Percentiles rank a stretch among this genome's conserved stretches.
Conservation (phyloP, 2,113 vertebrate species). For the Trematocara zebra region DNA sequence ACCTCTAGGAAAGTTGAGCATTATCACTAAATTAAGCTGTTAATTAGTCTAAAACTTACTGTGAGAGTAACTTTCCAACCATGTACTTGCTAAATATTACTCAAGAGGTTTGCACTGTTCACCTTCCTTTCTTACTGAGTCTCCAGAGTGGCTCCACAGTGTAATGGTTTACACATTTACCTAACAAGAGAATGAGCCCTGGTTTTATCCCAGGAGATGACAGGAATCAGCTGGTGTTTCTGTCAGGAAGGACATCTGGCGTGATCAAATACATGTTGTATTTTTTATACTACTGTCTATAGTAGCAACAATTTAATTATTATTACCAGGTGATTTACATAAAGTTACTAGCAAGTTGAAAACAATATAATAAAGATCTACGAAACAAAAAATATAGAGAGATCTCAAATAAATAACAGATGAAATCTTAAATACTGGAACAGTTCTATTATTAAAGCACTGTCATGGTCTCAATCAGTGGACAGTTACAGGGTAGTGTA, state of each 20-base stretch:
- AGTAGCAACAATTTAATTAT: neutral
- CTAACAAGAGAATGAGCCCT: neutral
- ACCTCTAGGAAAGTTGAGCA: neutral
- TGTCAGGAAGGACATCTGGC: neutral
- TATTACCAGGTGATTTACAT: neutral
- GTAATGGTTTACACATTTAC: neutral
- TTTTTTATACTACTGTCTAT: neutral
- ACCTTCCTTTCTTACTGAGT: neutral
- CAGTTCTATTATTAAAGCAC: neutral
- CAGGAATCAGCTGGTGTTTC: neutral
- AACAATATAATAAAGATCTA: neutral
- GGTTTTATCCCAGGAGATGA: neutral
- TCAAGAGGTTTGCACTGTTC: neutral
- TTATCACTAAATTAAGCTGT: neutral
- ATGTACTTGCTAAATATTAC: neutral
- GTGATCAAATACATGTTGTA: neutral
- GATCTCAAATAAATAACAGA: neutral
- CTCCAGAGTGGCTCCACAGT: neutral
- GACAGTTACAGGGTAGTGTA: neutral
- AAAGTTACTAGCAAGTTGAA: neutral
- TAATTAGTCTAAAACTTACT: neutral
- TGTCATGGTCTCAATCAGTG: neutral
- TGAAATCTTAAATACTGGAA: neutral
- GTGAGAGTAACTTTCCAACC: neutral
- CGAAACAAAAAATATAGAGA: fast-evolving